Evolutionary conservation across 2,797 vertebrate species (phyloP).

Genomic region (Philypnodon macrostomus): DNA sequence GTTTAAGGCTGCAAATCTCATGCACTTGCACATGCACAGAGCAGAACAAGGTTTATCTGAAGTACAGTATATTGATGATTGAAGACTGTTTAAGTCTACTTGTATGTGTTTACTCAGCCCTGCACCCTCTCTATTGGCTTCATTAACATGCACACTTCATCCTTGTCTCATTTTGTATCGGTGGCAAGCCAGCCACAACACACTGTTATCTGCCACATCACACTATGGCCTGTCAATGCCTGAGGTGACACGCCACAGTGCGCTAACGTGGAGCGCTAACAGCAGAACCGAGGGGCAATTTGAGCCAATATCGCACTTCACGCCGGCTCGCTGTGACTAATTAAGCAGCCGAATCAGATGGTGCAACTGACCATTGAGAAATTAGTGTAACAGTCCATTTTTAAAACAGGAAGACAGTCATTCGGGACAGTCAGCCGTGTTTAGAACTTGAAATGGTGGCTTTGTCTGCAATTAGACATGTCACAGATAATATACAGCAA

Average conservation of each 20-base stretch:
- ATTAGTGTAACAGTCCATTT: constrained; percentile 48
- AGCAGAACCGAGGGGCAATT: constrained; percentile 54
- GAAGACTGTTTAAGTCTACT: neutral
- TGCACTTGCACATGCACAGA: too few species aligned
- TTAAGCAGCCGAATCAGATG: constrained; percentile 67
- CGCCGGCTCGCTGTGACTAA: constrained; percentile 63
- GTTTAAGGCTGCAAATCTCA: too few species aligned
- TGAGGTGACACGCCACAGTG: constrained; percentile 58
- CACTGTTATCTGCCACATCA: constrained; percentile 65
- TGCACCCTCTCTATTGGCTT: constrained; percentile 24
- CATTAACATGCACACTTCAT: constrained; percentile 59
- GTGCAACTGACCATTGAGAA: constrained; percentile 59
- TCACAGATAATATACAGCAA: too few species aligned
- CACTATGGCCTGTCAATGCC: constrained; percentile 51
- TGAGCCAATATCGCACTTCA: constrained; percentile 67
- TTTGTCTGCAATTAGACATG: constrained; percentile 10
- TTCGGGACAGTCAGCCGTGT: constrained; percentile 25
- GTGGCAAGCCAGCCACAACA: constrained; percentile 60
- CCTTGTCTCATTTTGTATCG: constrained; percentile 62
- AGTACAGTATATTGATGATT: too few species aligned
- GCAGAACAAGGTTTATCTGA: too few species aligned
- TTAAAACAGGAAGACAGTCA: constrained; percentile 32
- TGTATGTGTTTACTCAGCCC: constrained; percentile 13
- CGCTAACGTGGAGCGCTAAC: constrained; percentile 47
- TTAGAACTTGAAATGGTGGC: neutral